phyloP scores from a whole-genome alignment of 2,888 invertebrate species.

The Galeopsomyia nigrocyanea region DNA sequence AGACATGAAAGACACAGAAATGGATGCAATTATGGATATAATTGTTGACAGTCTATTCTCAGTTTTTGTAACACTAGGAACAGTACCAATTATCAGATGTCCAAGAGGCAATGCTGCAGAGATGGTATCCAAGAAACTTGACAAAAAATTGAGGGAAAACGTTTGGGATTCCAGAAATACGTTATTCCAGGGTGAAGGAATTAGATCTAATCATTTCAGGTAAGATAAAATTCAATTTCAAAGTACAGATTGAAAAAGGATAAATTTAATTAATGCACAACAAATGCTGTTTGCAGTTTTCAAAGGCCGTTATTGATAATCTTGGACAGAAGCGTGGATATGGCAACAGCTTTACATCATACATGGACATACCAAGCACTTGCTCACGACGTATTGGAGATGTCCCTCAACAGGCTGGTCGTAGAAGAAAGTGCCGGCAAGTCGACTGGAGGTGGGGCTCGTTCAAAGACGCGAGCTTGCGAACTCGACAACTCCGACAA shows the following conservation, averaged over 20 bases:
- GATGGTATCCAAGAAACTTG: conserved; percentile 96
- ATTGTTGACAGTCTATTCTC: conserved; percentile 98
- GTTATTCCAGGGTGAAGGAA: conserved; percentile 89
- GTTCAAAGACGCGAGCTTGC: conserved; percentile 86
- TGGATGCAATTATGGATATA: conserved; percentile 92
- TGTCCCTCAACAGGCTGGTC: conserved; percentile 87
- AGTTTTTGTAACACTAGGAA: conserved; percentile 95
- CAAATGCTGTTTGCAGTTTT: conserved; percentile 78
- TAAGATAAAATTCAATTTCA: conserved; percentile 53
- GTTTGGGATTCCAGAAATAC: conserved; percentile 97
- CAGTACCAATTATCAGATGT: conserved; percentile 77
- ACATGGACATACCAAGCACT: conserved; percentile 99
- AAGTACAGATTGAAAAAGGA: conserved; percentile 14
- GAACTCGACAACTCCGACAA: conserved; percentile 91
- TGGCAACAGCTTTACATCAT: conserved; percentile 98
- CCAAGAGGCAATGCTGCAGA: conserved; percentile 98
- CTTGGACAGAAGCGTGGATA: conserved; percentile 93
- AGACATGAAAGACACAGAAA: conserved; percentile 94
- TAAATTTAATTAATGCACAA: conserved; percentile 6
- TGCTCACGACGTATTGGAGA: conserved; percentile 94
- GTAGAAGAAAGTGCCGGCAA: conserved; percentile 75
- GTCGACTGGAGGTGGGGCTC: conserved; percentile 74
- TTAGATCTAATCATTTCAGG: conserved; percentile 77
- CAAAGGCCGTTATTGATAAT: conserved; percentile 93
- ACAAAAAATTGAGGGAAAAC: conserved; percentile 97